These are phyloP conservation scores for Nesidiocoris tenuis DNA, from an alignment of 2,888 invertebrate species.

Conservation along the genomic window DNA sequence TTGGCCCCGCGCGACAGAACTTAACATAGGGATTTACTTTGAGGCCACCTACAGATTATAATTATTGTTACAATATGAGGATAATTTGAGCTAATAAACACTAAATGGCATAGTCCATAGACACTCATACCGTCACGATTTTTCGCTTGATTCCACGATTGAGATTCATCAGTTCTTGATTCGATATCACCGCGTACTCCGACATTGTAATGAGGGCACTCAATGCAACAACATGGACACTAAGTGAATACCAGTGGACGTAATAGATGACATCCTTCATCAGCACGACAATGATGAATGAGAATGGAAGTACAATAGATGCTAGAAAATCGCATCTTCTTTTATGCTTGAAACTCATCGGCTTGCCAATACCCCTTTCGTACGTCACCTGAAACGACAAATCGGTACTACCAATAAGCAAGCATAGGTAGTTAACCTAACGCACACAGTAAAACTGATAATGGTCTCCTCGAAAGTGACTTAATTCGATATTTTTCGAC, in stretches of 20 bases:
- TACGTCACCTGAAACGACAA: neutral
- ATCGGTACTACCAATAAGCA: too few species aligned
- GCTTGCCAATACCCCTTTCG: neutral
- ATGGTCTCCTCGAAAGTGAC: too few species aligned
- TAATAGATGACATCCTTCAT: neutral
- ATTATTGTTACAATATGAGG: too few species aligned
- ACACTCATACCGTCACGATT: neutral
- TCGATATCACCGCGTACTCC: neutral
- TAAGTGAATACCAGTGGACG: neutral
- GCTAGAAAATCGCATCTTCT: neutral
- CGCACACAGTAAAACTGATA: too few species aligned
- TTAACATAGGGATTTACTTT: neutral
- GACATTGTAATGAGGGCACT: neutral
- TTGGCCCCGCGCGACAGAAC: neutral
- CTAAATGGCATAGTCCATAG: too few species aligned
- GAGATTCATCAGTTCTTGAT: neutral
- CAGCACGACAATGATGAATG: neutral
- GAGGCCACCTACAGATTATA: too few species aligned
- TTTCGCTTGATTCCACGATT: neutral
- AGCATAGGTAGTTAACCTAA: too few species aligned
- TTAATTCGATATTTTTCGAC: too few species aligned
- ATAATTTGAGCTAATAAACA: too few species aligned
- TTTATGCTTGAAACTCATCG: neutral
- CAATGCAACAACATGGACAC: neutral
- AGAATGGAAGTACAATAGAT: neutral